Conservation (phyloP, 2,797 vertebrate genomes). For the Platalea minor region DNA sequence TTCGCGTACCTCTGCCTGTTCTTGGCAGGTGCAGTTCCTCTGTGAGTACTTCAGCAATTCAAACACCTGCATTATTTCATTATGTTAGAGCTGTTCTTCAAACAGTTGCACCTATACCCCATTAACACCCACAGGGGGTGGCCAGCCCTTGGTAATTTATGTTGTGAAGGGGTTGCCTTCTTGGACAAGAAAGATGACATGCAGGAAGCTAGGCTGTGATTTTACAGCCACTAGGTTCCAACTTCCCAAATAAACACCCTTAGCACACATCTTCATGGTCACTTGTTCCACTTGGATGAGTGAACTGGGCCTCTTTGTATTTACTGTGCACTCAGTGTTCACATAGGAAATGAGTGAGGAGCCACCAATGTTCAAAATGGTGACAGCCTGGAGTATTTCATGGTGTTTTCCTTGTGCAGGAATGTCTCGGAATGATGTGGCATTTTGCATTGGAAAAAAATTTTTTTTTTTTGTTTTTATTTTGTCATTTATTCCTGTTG, state of each 20-base stretch:
- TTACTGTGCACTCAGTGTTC: background rate
- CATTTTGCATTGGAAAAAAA: background rate
- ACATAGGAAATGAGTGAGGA: background rate
- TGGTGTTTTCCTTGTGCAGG: background rate
- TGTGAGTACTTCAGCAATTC: slow-evolving; percentile 16
- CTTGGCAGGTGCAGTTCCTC: slow-evolving; percentile 31
- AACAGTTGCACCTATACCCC: slow-evolving; percentile 25
- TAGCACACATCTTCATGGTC: background rate
- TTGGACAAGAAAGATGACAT: background rate
- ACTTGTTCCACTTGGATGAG: background rate
- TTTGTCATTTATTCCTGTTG: background rate
- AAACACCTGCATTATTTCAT: slow-evolving; percentile 49
- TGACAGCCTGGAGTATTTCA: background rate
- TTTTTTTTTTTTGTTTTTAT: background rate
- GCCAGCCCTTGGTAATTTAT: background rate
- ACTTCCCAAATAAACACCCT: background rate
- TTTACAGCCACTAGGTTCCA: background rate
- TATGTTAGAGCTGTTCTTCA: slow-evolving; percentile 26
- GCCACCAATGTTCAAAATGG: background rate
- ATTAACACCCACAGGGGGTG: slow-evolving; percentile 22
- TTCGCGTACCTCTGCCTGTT: background rate
- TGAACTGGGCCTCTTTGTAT: background rate
- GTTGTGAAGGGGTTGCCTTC: background rate
- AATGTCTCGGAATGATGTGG: background rate
- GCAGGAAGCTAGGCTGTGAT: background rate